phyloP scores from a whole-genome alignment of 2,797 vertebrate genomes.

The Ctenochaetus hawaiiensis region DNA sequence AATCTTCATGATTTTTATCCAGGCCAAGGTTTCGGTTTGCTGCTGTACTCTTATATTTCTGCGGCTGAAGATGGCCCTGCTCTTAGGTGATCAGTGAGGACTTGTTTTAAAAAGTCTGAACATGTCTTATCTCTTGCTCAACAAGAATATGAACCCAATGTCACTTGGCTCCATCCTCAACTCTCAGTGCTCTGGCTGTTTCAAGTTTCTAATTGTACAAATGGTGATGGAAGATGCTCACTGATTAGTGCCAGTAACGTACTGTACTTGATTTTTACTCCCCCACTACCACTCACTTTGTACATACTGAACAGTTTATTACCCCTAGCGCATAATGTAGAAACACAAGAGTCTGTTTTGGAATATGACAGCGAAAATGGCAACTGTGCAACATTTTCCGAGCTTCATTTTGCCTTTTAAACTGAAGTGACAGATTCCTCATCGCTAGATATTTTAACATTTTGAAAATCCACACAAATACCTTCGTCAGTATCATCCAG shows the following conservation, averaged over 20 bases:
- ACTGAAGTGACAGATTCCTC: constrained; percentile 21
- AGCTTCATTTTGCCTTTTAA: constrained; percentile 3
- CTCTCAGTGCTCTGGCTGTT: constrained; percentile 23
- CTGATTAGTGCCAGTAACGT: constrained; percentile 37
- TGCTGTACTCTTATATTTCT: constrained; percentile 4
- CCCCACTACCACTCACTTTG: constrained; percentile 28
- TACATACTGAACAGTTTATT: constrained; percentile 15
- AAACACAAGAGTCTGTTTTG: constrained; percentile 11
- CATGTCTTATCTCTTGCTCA: constrained; percentile 33
- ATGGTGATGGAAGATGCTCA: constrained; percentile 34
- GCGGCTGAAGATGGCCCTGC: constrained; percentile 14
- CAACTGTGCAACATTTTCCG: neutral
- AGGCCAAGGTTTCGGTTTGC: constrained; percentile 6
- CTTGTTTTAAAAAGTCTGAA: constrained; percentile 33
- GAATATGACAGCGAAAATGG: constrained; percentile 17
- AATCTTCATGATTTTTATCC: constrained; percentile 4
- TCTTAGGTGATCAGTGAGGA: constrained; percentile 11
- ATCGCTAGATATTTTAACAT: neutral
- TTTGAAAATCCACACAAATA: constrained; percentile 12
- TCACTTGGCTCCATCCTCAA: constrained; percentile 35
- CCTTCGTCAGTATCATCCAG: constrained; percentile 2
- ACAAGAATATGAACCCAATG: constrained; percentile 38
- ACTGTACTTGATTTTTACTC: constrained; percentile 32
- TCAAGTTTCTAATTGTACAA: constrained; percentile 43
- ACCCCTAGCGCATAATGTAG: neutral